Evolutionary conservation across 2,797 vertebrate species (phyloP).

Genomic region (Microctenopoma steveboyesi): DNA sequence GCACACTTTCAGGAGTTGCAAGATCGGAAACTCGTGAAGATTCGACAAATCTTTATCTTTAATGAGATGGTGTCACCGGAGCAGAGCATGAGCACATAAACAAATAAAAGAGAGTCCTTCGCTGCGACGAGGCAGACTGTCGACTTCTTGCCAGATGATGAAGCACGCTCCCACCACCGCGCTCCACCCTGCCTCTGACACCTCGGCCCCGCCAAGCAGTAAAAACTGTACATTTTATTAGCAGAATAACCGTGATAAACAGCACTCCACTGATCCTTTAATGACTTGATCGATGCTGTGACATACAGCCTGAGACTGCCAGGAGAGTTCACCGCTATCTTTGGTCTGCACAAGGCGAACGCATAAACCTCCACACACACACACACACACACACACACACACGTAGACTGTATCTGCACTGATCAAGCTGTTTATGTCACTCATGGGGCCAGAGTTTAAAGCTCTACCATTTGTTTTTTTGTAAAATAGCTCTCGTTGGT

Average conservation of each 20-base stretch:
- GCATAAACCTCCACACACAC: neutral
- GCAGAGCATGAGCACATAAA: slow-evolving; percentile 33
- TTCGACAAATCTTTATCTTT: neutral
- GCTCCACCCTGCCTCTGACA: slow-evolving; percentile 7
- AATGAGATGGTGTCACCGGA: slow-evolving; percentile 8
- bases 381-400: neutral
- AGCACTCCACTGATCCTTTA: slow-evolving; percentile 46
- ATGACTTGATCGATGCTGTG: slow-evolving; percentile 65
- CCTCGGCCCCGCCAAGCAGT: neutral
- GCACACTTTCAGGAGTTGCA: neutral
- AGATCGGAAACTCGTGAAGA: slow-evolving; percentile 13
- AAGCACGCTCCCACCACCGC: neutral
- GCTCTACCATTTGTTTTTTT: neutral
- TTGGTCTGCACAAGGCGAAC: slow-evolving; percentile 1
- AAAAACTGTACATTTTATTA: slow-evolving; percentile 44
- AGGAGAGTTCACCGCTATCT: slow-evolving; percentile 26
- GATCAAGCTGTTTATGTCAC: slow-evolving; percentile 14
- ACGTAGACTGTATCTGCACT: neutral
- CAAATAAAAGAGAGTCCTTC: neutral
- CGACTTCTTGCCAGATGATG: slow-evolving; percentile 2
- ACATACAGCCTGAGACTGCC: slow-evolving; percentile 37
- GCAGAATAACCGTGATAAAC: slow-evolving; percentile 47
- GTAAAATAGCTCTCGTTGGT: neutral
- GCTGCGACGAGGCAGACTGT: slow-evolving; percentile 1
- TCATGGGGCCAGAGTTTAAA: neutral